Evolutionary conservation across 2,797 vertebrate species (phyloP), one percentile per base, ranked within the genome.

Genomic region (Enteromius argenteus): DNA sequence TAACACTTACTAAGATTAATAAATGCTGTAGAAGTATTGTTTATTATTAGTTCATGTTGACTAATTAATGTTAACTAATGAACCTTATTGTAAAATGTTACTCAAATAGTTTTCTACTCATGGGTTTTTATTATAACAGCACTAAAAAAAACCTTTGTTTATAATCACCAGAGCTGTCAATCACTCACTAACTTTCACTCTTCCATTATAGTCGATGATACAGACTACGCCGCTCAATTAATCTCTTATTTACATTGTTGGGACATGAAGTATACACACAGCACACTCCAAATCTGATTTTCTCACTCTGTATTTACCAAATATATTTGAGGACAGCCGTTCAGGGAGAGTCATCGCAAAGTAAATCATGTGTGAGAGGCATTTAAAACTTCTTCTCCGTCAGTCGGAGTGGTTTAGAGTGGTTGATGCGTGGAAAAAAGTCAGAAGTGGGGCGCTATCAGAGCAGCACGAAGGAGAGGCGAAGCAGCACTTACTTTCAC

Each of bases 401-500:
- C 85, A 81, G 53, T 83, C 80, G 42, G 37, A 84, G 77, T 72
- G 69, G 77, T 51, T 67, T 72, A 42, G 78, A 30, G 79, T 42
- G 64, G 75, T 21, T 75, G 86, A 77, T 73, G 76, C 30, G n/a
- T 86, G 76, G 81, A 83, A 60, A n/a, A 39, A 68, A 73, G 77
- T 76, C 66, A 81, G 79, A 79, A 83, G 76, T 49, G 76, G 79
- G 67, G 67, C 27, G 30, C 60, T 80, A 49, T 68, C 60, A 64
- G 60, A 76, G 81, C 19, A 39, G 79, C 79, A 71, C 68, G 3
- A 56, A 67, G 62, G 79, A 84, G 78, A 86, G 85, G 42, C 81
- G 77, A 81, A 76, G 73, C 85, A 85, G 86, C 86, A 88, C 86
- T 90, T 90, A 87, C 83, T 88, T 89, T 89, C 87, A 51, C 78